Conservation (phyloP, 2,113 vertebrate genomes). For the Pterocles burchelli region DNA sequence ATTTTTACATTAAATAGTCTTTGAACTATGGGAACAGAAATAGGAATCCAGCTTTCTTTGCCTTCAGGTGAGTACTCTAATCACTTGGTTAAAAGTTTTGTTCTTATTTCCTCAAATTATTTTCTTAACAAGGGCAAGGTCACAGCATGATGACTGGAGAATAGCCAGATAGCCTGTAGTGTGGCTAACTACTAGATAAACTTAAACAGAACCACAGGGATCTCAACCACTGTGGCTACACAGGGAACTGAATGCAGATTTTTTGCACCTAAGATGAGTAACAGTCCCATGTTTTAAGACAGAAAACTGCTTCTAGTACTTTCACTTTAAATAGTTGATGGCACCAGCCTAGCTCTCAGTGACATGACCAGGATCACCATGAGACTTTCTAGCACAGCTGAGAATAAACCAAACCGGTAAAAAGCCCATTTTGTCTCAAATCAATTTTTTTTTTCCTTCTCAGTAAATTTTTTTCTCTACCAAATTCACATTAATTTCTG, state of each 20-base stretch:
- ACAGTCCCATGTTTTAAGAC: background rate
- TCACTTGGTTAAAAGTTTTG: background rate
- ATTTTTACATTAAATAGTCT: conserved; percentile 9
- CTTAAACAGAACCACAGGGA: background rate
- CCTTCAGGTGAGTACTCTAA: background rate
- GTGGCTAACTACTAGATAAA: background rate
- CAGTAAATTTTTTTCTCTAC: background rate
- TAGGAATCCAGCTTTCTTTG: background rate
- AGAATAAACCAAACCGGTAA: background rate
- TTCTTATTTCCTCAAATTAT: background rate
- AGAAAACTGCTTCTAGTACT: background rate
- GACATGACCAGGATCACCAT: background rate
- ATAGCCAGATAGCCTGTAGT: background rate
- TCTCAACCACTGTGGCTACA: background rate
- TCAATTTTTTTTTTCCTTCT: background rate
- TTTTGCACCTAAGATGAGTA: background rate
- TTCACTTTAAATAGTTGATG: background rate
- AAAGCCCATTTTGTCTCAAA: background rate
- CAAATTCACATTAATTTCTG: background rate
- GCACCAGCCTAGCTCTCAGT: background rate
- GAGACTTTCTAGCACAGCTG: background rate
- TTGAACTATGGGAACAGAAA: background rate
- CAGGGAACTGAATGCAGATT: background rate
- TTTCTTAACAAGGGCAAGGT: background rate
- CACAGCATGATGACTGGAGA: background rate